A percentile compares a stretch with the other conserved stretches of the same genome.
Conservation (phyloP, 2,113 vertebrate genomes). For the Craseonycteris thonglongyai region DNA sequence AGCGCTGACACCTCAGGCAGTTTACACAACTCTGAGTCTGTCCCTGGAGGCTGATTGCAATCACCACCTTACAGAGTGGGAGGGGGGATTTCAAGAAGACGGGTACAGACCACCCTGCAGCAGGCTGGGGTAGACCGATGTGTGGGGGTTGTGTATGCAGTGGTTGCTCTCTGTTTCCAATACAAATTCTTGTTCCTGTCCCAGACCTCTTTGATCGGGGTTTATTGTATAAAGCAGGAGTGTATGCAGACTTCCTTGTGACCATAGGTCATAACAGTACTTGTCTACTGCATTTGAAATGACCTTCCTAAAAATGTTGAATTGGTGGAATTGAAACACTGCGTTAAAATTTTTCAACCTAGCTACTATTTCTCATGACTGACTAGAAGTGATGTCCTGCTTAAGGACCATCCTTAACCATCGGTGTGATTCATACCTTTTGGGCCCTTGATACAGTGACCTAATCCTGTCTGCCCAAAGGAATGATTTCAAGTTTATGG, state of each 20-base stretch:
- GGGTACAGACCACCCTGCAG: background rate
- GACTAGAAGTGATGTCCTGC: background rate
- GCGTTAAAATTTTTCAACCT: background rate
- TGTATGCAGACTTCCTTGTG: background rate
- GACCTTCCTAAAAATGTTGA: background rate
- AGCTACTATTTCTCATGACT: background rate
- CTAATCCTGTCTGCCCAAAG: background rate
- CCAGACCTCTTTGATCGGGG: background rate
- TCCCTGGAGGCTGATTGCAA: background rate
- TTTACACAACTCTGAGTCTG: background rate
- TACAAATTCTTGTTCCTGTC: background rate
- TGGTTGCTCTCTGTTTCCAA: background rate
- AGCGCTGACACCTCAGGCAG: background rate
- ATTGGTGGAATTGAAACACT: constrained; percentile 40
- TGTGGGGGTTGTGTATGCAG: fast-evolving
- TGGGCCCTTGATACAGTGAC: background rate
- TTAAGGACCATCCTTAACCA: background rate
- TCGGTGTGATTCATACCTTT: background rate
- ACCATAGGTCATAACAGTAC: background rate
- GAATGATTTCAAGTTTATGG: background rate
- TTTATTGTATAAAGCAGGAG: background rate
- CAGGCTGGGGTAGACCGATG: fast-evolving
- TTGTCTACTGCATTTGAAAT: background rate
- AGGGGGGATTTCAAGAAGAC: background rate
- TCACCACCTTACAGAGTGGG: no score